Evolutionary conservation across 1,140 invertebrate species (phyloP).

Genomic region (Caenorhabditis tropicalis): DNA sequence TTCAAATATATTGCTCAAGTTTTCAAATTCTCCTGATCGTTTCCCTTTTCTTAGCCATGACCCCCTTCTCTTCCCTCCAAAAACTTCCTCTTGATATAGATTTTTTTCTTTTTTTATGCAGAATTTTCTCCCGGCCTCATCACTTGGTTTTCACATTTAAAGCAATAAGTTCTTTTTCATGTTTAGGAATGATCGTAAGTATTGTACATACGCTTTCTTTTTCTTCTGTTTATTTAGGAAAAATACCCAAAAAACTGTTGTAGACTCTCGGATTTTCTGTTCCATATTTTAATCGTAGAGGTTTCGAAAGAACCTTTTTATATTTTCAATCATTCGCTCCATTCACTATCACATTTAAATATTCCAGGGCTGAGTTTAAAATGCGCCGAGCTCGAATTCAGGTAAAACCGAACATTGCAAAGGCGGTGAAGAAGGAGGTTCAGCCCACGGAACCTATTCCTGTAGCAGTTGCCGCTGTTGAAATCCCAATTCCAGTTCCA

Average conservation of each 20-base stretch:
- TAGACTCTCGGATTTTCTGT: not conserved
- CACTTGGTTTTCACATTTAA: not conserved
- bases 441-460: not conserved
- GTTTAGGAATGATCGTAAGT: slow-evolving; percentile 4
- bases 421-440: not conserved
- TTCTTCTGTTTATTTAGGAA: not conserved
- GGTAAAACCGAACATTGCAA: slow-evolving; percentile 17
- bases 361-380: not conserved
- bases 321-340: too few relatives aligned
- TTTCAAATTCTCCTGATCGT: not conserved
- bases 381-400: slow-evolving; percentile 19
- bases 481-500: not conserved
- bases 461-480: not conserved
- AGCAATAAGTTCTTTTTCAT: slow-evolving; percentile 39
- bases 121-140: not conserved
- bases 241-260: not conserved
- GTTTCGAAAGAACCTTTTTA: not conserved
- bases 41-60: not conserved
- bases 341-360: too few relatives aligned
- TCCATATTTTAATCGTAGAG: not conserved
- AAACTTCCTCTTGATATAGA: too few relatives aligned
- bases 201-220: not conserved
- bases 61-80: not conserved
- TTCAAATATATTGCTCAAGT: not conserved
- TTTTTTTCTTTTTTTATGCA: too few relatives aligned